A percentile compares a stretch with the other conserved stretches of the same genome.
Evolutionary conservation across 2,113 vertebrate genomes (phyloP).

Genomic region (Acrocephalus arundinaceus): DNA sequence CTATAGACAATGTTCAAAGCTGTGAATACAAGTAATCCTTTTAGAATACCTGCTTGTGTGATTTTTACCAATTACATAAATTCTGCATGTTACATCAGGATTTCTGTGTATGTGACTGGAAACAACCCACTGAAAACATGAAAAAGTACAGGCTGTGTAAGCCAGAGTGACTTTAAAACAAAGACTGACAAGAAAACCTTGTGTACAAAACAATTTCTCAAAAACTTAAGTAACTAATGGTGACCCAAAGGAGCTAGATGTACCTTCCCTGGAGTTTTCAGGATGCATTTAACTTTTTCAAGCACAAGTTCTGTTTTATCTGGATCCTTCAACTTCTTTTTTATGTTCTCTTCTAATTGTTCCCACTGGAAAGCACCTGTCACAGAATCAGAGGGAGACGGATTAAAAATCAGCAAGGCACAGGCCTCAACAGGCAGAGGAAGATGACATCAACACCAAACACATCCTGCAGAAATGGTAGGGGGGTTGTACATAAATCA

Average conservation of each 20-base stretch:
- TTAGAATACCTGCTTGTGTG: not conserved
- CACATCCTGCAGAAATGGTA: not conserved
- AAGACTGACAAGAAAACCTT: not conserved
- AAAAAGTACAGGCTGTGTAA: not conserved
- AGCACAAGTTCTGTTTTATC: constrained; percentile 85
- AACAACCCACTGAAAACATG: not conserved
- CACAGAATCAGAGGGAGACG: not conserved
- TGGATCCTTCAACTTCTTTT: constrained; percentile 87
- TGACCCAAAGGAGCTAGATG: not conserved
- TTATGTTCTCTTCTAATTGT: constrained; percentile 86
- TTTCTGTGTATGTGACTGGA: fast-evolving
- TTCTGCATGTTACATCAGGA: not conserved
- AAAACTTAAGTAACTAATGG: not conserved
- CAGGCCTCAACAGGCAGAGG: not conserved
- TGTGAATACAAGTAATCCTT: not conserved
- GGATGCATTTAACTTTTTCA: constrained; percentile 88
- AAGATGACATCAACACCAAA: fast-evolving
- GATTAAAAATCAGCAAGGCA: not conserved
- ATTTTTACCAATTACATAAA: not conserved
- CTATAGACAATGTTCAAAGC: not conserved
- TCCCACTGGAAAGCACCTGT: constrained; percentile 95
- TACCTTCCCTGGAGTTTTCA: constrained; percentile 79
- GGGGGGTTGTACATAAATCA: not conserved
- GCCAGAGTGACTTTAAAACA: not conserved
- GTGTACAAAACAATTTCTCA: not conserved